Evolutionary conservation across 2,888 invertebrate species (phyloP).

Genomic region (Sphaerophoria rueppellii): DNA sequence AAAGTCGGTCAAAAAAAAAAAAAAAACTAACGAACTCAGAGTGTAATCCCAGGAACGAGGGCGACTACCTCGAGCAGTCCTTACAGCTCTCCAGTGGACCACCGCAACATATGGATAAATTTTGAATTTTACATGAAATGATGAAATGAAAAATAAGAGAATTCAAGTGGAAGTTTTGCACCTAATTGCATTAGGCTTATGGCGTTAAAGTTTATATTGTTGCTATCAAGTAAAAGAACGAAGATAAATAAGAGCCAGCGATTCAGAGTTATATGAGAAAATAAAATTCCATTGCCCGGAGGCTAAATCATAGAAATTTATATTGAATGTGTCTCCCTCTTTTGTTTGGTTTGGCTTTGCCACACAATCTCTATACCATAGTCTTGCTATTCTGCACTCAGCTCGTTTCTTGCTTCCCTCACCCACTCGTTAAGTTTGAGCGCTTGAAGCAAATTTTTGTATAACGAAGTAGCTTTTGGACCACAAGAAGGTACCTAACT

Average conservation of each 20-base stretch:
- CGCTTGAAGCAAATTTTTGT: slow-evolving; percentile 29
- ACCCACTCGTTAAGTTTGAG: background rate
- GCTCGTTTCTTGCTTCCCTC: background rate
- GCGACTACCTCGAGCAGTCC: too few relatives aligned
- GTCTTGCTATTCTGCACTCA: background rate
- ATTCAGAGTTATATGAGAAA: slow-evolving; percentile 40
- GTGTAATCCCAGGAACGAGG: background rate
- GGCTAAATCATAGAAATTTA: slow-evolving; percentile 67
- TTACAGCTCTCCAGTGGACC: background rate
- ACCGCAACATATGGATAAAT: slow-evolving; percentile 46
- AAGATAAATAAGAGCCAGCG: slow-evolving; percentile 46
- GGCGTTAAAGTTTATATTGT: slow-evolving; percentile 46
- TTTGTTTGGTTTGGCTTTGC: background rate
- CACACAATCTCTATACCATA: background rate
- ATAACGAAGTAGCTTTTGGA: slow-evolving; percentile 62
- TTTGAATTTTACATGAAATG: background rate
- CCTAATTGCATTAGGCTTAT: slow-evolving; percentile 53
- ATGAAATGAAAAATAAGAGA: slow-evolving; percentile 15
- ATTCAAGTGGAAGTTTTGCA: slow-evolving; percentile 53
- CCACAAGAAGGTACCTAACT: slow-evolving; percentile 34
- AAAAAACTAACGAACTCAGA: slow-evolving; percentile 33
- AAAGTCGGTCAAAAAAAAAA: slow-evolving; percentile 53
- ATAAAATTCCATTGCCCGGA: slow-evolving; percentile 63
- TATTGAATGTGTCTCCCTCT: slow-evolving; percentile 23
- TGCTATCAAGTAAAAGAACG: slow-evolving; percentile 6